Base-by-base conservation (phyloP, 53 echinoderm and acorn worm genomes). In the Paracentrotus lividus region DNA sequence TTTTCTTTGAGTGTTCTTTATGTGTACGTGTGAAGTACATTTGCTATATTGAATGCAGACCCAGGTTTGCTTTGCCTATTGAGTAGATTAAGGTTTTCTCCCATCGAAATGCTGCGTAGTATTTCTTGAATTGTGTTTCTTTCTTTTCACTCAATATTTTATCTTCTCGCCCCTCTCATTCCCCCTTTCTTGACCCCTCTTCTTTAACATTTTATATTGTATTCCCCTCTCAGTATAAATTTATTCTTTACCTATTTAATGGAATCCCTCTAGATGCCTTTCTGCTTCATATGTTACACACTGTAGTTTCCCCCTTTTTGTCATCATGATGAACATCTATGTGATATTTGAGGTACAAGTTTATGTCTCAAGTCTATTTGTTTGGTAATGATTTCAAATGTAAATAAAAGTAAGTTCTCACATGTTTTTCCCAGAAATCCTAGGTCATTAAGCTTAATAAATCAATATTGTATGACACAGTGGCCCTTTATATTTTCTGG, bases 11-110 rank as follows among this genome's bases (percentile, higher is more conserved):
- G 81, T 26, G 49, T 6, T n/a, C 47, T 81, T 81, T 81, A 81
- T 81, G 81, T 81, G 81, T 81, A 81, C 49, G 49, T 81, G 81
- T 81, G 81, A 81, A 81, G 81, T 81, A 47, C 81, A 81, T 47
- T 24, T 10, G 33, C 10, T 81, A n/a, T 45, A 47, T 81, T 47
- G 45, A 81, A 45, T 81, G 44, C 81, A 81, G 81, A 9, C 44
- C 47, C 13, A 12, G 81, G 81, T 81, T 81, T 81, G 20, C 81
- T n/a, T 81, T 47, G 47, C 24, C 81, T 81, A 27, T 72, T 72
- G 81, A 81, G 81, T 44, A 81, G 81, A 81, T 45, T 44, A 47
- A 81, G 47, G 81, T 8, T 81, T 45, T 81, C 27, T 44, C 36
- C 16, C 8, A 42, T 42, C 23, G 47, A 49, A 81, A 47, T 81